Evolutionary conservation across 2,888 invertebrate genomes (phyloP).

Genomic region (Entomobrya proxima): DNA sequence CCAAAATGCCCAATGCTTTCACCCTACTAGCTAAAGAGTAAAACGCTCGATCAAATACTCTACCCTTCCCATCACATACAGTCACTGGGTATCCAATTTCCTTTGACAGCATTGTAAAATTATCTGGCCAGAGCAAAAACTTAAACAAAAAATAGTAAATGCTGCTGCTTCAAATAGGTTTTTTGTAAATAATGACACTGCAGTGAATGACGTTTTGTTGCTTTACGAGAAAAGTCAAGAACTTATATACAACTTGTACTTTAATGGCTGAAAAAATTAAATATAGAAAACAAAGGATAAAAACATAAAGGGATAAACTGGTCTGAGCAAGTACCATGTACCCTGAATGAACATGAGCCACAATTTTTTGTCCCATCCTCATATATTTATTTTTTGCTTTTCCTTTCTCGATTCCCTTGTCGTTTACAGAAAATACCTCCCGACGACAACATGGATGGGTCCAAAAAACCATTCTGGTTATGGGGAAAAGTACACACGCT

Average conservation of each 20-base stretch:
- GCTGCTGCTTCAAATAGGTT: neutral
- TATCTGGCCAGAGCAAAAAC: neutral
- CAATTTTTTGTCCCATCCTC: slow-evolving; percentile 38
- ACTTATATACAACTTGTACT: neutral
- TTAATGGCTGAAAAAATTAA: slow-evolving; percentile 7
- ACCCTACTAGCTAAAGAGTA: neutral
- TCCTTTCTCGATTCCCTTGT: slow-evolving; percentile 11
- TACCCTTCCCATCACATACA: neutral
- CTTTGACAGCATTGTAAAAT: slow-evolving; percentile 49
- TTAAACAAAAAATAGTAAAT: slow-evolving; percentile 24
- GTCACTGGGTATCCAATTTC: slow-evolving; percentile 42
- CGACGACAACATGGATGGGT: slow-evolving; percentile 31
- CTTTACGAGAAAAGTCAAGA: neutral
- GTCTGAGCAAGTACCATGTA: neutral
- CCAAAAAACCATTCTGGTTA: neutral
- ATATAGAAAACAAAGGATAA: slow-evolving; percentile 21
- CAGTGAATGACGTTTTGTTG: neutral
- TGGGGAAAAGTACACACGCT: neutral
- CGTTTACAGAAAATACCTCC: slow-evolving; percentile 47
- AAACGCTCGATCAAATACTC: neutral
- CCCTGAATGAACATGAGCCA: slow-evolving; percentile 6
- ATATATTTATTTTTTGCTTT: neutral
- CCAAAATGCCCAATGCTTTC: neutral
- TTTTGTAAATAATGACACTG: slow-evolving; percentile 10
- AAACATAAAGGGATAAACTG: neutral